These are phyloP conservation scores for Mus spretus DNA, from an alignment of 2,797 vertebrate species.

Conservation along the genomic window DNA sequence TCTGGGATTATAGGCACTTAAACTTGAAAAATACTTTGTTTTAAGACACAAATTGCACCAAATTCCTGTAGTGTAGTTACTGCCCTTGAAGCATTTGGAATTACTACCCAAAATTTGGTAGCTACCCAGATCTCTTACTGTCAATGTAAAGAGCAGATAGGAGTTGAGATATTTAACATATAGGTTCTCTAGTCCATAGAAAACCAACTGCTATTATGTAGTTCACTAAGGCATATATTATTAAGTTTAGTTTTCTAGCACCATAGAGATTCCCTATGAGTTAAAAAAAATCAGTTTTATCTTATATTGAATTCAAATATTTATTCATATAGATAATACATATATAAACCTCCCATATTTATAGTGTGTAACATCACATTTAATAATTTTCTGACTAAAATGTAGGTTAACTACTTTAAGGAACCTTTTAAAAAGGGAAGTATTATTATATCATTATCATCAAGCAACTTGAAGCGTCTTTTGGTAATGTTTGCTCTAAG, in stretches of 20 bases:
- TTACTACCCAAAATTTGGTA: no score
- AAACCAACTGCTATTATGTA: neutral
- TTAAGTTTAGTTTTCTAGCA: neutral
- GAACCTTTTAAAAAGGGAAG: neutral
- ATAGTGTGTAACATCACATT: neutral
- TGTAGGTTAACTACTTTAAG: neutral
- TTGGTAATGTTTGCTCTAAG: slow-evolving; percentile 1
- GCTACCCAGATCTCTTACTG: neutral
- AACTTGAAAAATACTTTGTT: neutral
- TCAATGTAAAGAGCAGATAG: neutral
- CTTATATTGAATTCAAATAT: neutral
- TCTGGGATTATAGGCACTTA: neutral
- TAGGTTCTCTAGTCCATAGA: neutral
- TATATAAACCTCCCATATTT: neutral
- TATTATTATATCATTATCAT: neutral
- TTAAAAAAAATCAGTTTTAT: neutral
- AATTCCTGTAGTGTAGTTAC: neutral
- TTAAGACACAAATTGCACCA: neutral
- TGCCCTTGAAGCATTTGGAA: neutral
- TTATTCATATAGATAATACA: neutral
- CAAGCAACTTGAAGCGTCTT: neutral
- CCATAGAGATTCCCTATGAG: neutral
- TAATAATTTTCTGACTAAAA: neutral
- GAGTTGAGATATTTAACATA: neutral
- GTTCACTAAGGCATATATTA: neutral